Base-by-base conservation (phyloP, 2,113 vertebrate genomes). In the Castor canadensis region DNA sequence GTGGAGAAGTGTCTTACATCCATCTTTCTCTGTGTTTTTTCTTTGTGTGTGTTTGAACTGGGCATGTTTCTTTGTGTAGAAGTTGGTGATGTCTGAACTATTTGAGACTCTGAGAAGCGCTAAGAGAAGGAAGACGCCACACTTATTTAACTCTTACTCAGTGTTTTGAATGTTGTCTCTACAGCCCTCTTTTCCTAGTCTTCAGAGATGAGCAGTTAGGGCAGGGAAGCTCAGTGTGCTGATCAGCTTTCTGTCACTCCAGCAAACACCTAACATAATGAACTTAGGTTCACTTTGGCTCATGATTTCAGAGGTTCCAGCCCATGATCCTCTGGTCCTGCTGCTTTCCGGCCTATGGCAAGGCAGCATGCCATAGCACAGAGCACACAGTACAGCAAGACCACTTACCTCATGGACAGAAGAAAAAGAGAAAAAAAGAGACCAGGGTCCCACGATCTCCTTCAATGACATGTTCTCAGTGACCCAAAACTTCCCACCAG, bases 121-220 rank as follows among this genome's bases (percentile, higher is more conserved):
- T 84, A 1, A 93, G 3, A 87, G 22, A 84, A 79, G 32, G 38
- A 84, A 28, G 17, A 45, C 3, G 60, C 56, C 81, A 82, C 62
- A 30, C 11, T 45, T 80, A 40, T 67, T 93, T 58, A 64, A 77
- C 54, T 83, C 91, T 91, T 24, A 89, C 9, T 83, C 45, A 16
- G 0, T 73, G 17, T 72, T 96, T 91, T 92, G 85, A 73, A 88
- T 30, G 38, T n/a, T 88, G 76, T 90, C 54, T 92, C 58, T 32
- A 66, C 73, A 93, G 77, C 71, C 26, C 54, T 91, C 45, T 91
- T 91, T 66, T 89, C 9, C 30, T 45, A 77, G 40, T 30, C 47
- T 64, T 84, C 56, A 81, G 75, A 71, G n/a, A 7, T n/a, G 45
- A 67, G 35, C 35, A 64, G 16, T n/a, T 16, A 20, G 49, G 38